Conservation (phyloP, 2,888 invertebrate species). For the Philaethria dido region DNA sequence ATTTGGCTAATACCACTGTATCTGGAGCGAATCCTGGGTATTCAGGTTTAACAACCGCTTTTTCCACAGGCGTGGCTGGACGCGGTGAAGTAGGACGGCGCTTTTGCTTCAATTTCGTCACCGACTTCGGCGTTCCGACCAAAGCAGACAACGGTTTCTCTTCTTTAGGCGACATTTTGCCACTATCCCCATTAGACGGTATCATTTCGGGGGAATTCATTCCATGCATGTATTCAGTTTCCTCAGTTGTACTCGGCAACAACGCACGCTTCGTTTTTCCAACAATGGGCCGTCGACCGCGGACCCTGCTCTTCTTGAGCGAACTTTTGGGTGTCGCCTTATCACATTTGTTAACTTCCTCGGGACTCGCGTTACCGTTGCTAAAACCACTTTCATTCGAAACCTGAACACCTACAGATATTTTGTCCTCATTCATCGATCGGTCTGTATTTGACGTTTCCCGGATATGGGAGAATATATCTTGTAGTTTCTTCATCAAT, state of each 20-base stretch:
- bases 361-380: conserved; percentile 76
- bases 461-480: conserved; percentile 71
- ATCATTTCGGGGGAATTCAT: conserved; percentile 81
- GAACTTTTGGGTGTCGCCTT: conserved; percentile 81
- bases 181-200: conserved; percentile 67
- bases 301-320: conserved; percentile 72
- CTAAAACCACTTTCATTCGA: conserved; percentile 60
- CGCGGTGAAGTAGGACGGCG: conserved; percentile 72
- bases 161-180: conserved; percentile 66
- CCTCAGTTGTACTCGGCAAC: conserved; percentile 73
- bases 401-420: conserved; percentile 73
- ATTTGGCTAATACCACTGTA: conserved; percentile 85
- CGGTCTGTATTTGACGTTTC: conserved; percentile 66
- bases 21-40: conserved; percentile 71
- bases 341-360: conserved; percentile 70
- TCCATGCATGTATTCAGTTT: conserved; percentile 72
- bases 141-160: conserved; percentile 67
- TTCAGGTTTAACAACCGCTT: conserved; percentile 61
- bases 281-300: conserved; percentile 72
- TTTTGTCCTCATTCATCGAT: conserved; percentile 67
- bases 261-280: conserved; percentile 75
- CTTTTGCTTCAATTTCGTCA: conserved; percentile 72
- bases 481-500: conserved; percentile 72
- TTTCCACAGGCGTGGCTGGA: conserved; percentile 75
- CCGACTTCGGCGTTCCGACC: conserved; percentile 73